Evolutionary conservation across 2,113 vertebrate species (phyloP).

Genomic region (Zosterops lateralis): DNA sequence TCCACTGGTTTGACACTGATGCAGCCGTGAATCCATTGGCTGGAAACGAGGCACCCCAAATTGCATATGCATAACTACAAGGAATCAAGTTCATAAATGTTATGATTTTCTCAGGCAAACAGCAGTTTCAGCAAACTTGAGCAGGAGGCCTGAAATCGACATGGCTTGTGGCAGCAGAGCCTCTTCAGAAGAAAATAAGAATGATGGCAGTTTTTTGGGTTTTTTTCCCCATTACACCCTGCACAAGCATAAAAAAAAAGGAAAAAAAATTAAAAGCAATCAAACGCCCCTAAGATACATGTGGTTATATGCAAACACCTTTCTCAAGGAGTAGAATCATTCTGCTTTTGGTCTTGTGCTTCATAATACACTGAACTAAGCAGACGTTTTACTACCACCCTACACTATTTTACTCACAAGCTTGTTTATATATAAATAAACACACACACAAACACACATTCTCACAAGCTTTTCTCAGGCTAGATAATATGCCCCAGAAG

Average conservation of each 20-base stretch:
- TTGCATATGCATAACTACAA: conserved; percentile 19
- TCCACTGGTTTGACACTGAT: not conserved
- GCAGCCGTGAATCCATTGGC: conserved; percentile 8
- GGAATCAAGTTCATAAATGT: not conserved
- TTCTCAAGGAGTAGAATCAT: not conserved
- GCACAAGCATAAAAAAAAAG: not conserved
- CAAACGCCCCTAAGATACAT: not conserved
- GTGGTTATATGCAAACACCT: not conserved
- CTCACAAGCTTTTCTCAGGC: not conserved
- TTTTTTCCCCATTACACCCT: not conserved
- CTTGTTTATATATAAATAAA: not conserved
- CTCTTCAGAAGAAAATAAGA: not conserved
- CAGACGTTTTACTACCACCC: not conserved
- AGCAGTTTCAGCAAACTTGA: conserved; percentile 5
- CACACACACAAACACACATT: not conserved
- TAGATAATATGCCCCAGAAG: not conserved
- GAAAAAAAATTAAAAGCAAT: not conserved
- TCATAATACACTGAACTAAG: not conserved
- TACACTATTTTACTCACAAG: not conserved
- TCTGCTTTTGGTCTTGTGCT: not conserved
- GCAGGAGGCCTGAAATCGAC: not conserved
- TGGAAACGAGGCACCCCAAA: conserved; percentile 11
- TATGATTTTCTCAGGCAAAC: not conserved
- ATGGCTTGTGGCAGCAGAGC: not conserved
- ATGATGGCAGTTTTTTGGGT: not conserved